A percentile compares a stretch with the other conserved stretches of the same genome.
These are phyloP conservation scores for Telenomus remus DNA, from an alignment of 1,140 invertebrate species.

Conservation along the genomic window DNA sequence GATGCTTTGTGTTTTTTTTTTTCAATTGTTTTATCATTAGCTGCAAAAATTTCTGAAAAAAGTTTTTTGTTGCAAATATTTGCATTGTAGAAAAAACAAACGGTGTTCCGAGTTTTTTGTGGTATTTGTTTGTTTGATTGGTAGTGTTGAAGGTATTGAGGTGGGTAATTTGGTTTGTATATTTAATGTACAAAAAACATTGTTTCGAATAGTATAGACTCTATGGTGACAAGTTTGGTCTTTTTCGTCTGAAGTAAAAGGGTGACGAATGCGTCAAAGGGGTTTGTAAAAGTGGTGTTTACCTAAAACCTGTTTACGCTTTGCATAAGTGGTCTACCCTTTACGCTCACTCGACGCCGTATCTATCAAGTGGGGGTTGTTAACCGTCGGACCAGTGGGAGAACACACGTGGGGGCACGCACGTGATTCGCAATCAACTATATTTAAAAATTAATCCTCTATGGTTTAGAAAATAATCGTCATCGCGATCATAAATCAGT, in stretches of 20 bases:
- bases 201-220: constrained; percentile 18
- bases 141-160: neutral
- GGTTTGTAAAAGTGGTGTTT: constrained; percentile 64
- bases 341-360: constrained; percentile 53
- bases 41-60: constrained; percentile 24
- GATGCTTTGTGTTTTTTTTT: constrained; percentile 28
- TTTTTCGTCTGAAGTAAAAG: constrained; percentile 39
- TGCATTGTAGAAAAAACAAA: too few relatives aligned
- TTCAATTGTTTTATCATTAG: constrained; percentile 29
- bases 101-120: too few relatives aligned
- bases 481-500: too few relatives aligned
- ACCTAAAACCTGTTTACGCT: constrained; percentile 63
- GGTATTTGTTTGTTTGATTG: neutral
- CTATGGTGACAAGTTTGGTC: constrained; percentile 36
- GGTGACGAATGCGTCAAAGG: constrained; percentile 48
- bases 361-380: constrained; percentile 59
- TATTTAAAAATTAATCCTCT: constrained; percentile 2
- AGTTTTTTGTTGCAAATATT: too few relatives aligned
- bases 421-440: constrained; percentile 54
- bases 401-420: constrained; percentile 58
- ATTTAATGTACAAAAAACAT: constrained; percentile 33
- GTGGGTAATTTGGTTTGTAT: constrained; percentile 18
- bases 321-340: constrained; percentile 60
- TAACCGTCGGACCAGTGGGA: constrained; percentile 54
- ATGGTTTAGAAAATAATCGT: too few relatives aligned